These are phyloP conservation scores for Dolichotis patagonum DNA, from an alignment of 2,113 vertebrate genomes.

Conservation along the genomic window DNA sequence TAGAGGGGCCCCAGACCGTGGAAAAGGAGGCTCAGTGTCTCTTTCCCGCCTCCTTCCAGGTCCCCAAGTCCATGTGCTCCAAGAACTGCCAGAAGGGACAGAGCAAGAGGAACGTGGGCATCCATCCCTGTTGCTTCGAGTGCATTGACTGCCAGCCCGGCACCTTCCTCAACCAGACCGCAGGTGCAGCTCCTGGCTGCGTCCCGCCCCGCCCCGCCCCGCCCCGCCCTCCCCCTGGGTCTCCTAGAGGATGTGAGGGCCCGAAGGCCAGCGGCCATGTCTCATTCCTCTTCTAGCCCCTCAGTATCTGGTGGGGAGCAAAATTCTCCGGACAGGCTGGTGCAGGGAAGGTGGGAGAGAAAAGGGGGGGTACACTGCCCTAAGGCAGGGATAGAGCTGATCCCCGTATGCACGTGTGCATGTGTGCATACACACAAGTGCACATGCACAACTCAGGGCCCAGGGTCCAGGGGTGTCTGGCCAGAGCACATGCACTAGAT, in stretches of 20 bases:
- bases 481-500: neutral
- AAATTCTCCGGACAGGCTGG: neutral
- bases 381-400: too few relatives aligned
- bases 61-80: conserved; percentile 89
- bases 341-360: neutral
- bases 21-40: neutral
- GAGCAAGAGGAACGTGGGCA: conserved; percentile 83
- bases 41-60: conserved; percentile 72
- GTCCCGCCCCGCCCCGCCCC: accelerated
- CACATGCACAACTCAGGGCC: neutral
- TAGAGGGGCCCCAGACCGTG: accelerated
- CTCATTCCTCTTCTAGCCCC: neutral
- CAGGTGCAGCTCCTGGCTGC: conserved; percentile 68
- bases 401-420: too few relatives aligned
- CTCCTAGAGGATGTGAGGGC: neutral
- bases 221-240: neutral
- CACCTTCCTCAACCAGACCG: conserved; percentile 87
- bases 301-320: neutral
- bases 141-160: conserved; percentile 86
- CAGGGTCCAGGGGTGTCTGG: neutral
- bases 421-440: neutral
- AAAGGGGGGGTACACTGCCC: too few relatives aligned
- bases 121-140: conserved; percentile 90
- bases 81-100: conserved; percentile 86
- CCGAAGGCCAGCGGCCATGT: neutral